phyloP scores from a whole-genome alignment of 2,113 vertebrate genomes.

The Rhineura floridana region DNA sequence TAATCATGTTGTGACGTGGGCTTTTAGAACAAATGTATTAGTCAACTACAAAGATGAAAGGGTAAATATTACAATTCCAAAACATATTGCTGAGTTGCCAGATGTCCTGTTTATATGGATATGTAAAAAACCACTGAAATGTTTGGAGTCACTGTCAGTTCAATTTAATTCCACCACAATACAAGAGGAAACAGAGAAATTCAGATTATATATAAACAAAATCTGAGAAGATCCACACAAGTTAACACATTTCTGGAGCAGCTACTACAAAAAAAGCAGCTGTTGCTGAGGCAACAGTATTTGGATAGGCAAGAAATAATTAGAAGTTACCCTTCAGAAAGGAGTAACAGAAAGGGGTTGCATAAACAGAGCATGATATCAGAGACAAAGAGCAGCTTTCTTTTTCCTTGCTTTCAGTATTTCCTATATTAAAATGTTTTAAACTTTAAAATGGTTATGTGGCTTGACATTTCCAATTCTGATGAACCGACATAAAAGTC shows the following conservation, averaged over 20 bases:
- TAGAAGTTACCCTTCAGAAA: conserved; percentile 24
- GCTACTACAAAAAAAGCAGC: conserved; percentile 28
- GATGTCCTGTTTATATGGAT: background rate
- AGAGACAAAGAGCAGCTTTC: rapidly evolving
- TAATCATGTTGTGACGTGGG: background rate
- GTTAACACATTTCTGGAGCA: conserved; percentile 43
- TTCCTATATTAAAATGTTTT: background rate
- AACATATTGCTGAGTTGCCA: conserved; percentile 1
- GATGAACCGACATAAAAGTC: conserved; percentile 14
- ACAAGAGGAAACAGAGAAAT: conserved; percentile 27
- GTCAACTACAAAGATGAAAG: conserved; percentile 13
- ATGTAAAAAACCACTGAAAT: background rate
- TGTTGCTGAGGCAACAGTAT: conserved; percentile 33
- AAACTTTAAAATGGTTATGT: conserved; percentile 29
- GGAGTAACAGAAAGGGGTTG: background rate
- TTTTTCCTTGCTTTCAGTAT: background rate
- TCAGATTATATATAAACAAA: conserved; percentile 28
- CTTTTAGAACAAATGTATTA: conserved; percentile 39
- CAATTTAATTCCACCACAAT: conserved; percentile 5
- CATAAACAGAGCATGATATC: conserved; percentile 22
- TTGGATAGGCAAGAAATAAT: conserved; percentile 39
- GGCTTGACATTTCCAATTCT: conserved; percentile 32
- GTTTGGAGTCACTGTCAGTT: background rate
- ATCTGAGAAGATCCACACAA: conserved; percentile 39
- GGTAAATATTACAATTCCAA: background rate